Base-by-base conservation (phyloP, 2,888 invertebrate genomes). In the Acronicta aceris region DNA sequence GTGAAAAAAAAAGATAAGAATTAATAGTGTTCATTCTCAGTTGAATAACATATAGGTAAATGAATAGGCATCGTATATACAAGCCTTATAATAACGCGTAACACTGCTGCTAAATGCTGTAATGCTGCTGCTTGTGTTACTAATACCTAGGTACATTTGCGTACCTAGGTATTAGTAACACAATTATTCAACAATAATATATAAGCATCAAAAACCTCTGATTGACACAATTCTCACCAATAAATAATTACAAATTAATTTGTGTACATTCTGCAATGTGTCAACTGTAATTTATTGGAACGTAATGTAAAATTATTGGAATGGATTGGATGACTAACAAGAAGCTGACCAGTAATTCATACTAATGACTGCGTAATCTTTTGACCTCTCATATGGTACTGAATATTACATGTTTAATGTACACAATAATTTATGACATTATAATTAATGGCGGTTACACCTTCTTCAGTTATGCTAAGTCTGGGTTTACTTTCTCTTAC, bases 241-340 rank as follows among this genome's bases (percentile, higher is more conserved):
- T 33, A 33, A 33, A 33, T 12, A 33, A 52, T 53, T 43, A 50
- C 25, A 53, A 53, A 67, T 47, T 53, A 50, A 41, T 66, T 67
- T 57, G 51, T 67, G 7, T 46, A 51, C 40, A 47, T 63, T 17
- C 15, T 46, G 43, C 10, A 45, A 40, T 68, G 53, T 63, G 68
- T 64, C 45, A 72, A 59, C 46, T 59, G n/a, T 59, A 41, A 54
- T 63, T 65, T 57, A 67, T 46, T 61, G 62, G 62, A 65, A 74
- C 46, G 57, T 59, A 59, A 57, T 55, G 57, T 47, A 46, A 51
- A 60, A 64, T 77, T 55, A 36, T 13, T 54, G 71, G 71, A 74
- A 79, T 25, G 50, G 33, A 49, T 13, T 21, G 25, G 17, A 69
- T 82, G 82, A 82, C 61, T 78, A 70, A 83, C 62, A 61, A 69